phyloP scores from a whole-genome alignment of 2,113 vertebrate genomes.

The Ceuthmochares aereus region DNA sequence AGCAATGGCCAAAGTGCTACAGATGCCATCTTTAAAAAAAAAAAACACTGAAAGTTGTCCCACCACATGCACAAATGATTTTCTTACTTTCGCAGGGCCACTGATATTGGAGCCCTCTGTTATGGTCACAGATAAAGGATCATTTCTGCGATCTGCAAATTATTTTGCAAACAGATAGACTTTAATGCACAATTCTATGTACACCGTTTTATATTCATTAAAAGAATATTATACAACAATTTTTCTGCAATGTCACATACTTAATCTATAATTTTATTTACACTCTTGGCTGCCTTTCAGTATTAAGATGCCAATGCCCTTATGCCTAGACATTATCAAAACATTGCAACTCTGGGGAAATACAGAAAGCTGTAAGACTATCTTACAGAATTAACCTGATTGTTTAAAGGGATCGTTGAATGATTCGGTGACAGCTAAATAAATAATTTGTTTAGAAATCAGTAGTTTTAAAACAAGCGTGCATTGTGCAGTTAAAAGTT shows the following conservation, averaged over 20 bases:
- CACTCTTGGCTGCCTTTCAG: conserved; percentile 40
- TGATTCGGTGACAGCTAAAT: conserved; percentile 71
- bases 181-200: conserved; percentile 73
- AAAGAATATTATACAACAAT: conserved; percentile 81
- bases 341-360: neutral
- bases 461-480: conserved; percentile 79
- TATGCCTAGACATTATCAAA: neutral
- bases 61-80: neutral
- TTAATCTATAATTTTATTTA: conserved; percentile 71
- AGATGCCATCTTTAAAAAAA: neutral
- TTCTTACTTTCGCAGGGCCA: neutral
- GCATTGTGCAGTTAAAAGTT: conserved; percentile 69
- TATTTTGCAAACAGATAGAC: conserved; percentile 63
- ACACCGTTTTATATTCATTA: conserved; percentile 76
- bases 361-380: neutral
- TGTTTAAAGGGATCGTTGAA: conserved; percentile 29
- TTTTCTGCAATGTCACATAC: conserved; percentile 42
- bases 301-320: neutral
- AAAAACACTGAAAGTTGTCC: neutral
- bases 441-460: conserved; percentile 75
- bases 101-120: neutral
- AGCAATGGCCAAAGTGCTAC: neutral
- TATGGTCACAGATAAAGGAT: neutral
- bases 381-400: neutral
- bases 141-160: neutral